A percentile compares a stretch with the other conserved stretches of the same genome.
Evolutionary conservation across 2,113 vertebrate species (phyloP).

Genomic region (Holacanthus passer): DNA sequence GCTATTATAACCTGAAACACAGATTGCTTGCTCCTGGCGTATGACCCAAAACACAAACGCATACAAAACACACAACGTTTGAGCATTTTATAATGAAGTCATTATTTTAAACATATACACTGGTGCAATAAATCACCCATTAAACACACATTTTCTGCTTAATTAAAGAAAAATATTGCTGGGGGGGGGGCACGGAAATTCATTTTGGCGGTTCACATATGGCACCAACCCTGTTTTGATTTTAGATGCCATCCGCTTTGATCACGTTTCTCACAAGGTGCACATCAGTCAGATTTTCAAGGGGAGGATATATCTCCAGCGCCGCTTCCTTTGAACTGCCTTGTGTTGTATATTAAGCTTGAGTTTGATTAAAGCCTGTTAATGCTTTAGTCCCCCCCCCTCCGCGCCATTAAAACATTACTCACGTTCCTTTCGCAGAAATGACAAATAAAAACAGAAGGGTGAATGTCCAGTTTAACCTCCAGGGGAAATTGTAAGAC

Average conservation of each 20-base stretch:
- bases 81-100: not conserved
- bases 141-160: not conserved
- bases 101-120: not conserved
- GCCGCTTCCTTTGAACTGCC: not conserved
- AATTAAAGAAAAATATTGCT: not conserved
- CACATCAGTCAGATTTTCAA: conserved; percentile 8
- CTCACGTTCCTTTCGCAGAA: conserved; percentile 38
- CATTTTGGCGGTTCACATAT: not conserved
- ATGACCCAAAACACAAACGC: not conserved
- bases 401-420: conserved; percentile 48
- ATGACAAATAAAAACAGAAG: conserved; percentile 58
- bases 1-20: not conserved
- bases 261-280: not conserved
- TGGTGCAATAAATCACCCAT: not conserved
- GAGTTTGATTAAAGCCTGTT: conserved; percentile 36
- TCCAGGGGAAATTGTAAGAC: conserved; percentile 64
- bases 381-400: conserved; percentile 12
- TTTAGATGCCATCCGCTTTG: not conserved
- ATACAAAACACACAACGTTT: not conserved
- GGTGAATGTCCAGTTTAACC: conserved; percentile 74
- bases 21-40: not conserved
- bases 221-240: not conserved
- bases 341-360: not conserved
- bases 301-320: not conserved
- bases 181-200: not conserved